Conservation (phyloP, 53 echinoderm and acorn worm species). For the Zoroaster sp. region DNA sequence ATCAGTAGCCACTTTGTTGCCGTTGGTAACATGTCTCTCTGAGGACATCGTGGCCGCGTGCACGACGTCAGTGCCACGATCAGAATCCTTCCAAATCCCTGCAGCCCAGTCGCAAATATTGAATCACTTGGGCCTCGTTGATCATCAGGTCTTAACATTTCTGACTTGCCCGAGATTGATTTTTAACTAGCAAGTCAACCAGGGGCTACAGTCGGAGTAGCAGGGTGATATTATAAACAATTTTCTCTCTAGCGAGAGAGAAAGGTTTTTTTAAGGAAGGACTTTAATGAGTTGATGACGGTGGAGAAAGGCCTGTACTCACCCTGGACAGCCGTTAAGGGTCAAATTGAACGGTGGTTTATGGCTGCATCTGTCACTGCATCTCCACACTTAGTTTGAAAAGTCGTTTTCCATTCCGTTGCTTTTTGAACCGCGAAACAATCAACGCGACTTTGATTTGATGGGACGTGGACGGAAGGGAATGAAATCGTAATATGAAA, state of each 20-base stretch:
- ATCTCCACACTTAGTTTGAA: background rate
- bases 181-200: slow-evolving; percentile 35
- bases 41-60: background rate
- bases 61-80: slow-evolving; percentile 13
- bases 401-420: background rate
- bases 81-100: slow-evolving; percentile 15
- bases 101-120: slow-evolving; percentile 27
- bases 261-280: background rate
- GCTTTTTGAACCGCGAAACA: background rate
- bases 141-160: slow-evolving; percentile 35
- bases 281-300: background rate
- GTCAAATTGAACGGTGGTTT: too few relatives aligned
- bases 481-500: too few relatives aligned
- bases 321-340: background rate
- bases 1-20: slow-evolving; percentile 38
- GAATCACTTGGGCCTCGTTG: slow-evolving; percentile 20
- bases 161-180: slow-evolving; percentile 37
- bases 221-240: background rate
- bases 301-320: background rate
- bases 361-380: too few relatives aligned
- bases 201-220: slow-evolving; percentile 24
- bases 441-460: too few relatives aligned
- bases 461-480: too few relatives aligned
- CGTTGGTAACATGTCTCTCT: slow-evolving; percentile 7
- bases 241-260: background rate